Conservation (phyloP, 2,888 invertebrate species). For the Mamestra brassicae region DNA sequence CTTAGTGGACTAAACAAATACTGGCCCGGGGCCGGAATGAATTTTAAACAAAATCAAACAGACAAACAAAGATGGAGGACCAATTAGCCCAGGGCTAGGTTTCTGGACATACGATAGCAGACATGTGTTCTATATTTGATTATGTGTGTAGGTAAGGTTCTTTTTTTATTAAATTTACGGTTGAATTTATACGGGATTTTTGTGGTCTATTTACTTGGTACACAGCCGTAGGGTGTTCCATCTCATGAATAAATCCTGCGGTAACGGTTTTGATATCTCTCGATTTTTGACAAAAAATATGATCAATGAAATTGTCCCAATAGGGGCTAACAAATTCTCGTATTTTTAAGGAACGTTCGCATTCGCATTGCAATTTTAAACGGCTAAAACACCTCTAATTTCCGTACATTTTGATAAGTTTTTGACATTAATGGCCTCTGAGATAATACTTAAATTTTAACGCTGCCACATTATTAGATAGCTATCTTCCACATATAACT, state of each 20-base stretch:
- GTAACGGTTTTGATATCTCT: neutral
- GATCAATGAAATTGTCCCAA: neutral
- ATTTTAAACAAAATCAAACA: conserved; percentile 79
- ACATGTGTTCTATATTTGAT: conserved; percentile 73
- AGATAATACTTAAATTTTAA: no score
- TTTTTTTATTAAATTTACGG: conserved; percentile 23
- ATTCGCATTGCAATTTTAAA: no score
- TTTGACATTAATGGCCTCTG: no score
- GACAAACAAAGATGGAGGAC: conserved; percentile 74
- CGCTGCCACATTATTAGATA: no score
- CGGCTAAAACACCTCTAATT: no score
- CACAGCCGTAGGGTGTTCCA: conserved; percentile 8
- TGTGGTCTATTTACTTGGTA: conserved; percentile 13
- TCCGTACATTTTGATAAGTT: no score
- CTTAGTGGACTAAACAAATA: conserved; percentile 82
- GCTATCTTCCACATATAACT: no score
- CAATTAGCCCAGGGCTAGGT: conserved; percentile 85
- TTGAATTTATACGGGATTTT: conserved; percentile 1
- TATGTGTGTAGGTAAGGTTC: conserved; percentile 31
- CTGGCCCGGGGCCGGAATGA: conserved; percentile 77
- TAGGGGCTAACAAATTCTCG: no score
- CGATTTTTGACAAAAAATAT: neutral
- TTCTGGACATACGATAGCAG: conserved; percentile 73
- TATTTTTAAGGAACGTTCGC: no score
- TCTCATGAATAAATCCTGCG: neutral